Evolutionary conservation across 2,797 vertebrate species (phyloP).

Genomic region (Lithobates sylvaticus): DNA sequence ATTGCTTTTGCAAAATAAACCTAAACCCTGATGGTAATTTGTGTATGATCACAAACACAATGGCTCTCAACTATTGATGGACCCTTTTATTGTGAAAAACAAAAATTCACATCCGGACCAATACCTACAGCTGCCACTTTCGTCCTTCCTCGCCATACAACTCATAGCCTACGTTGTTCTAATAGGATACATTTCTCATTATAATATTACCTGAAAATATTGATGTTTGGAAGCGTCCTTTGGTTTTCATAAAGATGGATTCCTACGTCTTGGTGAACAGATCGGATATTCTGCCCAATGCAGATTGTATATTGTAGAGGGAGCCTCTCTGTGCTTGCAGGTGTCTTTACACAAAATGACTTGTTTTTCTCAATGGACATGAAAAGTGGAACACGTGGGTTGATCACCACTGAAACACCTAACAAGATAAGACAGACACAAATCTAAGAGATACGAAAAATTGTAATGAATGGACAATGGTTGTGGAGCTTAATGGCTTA

Average conservation of each 20-base stretch:
- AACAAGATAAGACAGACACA: not conserved
- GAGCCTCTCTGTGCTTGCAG: constrained; percentile 72
- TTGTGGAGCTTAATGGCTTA: too few relatives aligned
- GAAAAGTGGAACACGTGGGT: constrained; percentile 79
- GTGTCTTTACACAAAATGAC: constrained; percentile 86
- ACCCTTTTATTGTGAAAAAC: too few relatives aligned
- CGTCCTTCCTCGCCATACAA: too few relatives aligned
- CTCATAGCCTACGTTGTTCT: too few relatives aligned
- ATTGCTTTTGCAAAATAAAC: too few relatives aligned
- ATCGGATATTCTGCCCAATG: constrained; percentile 75
- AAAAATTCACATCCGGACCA: too few relatives aligned
- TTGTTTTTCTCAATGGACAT: constrained; percentile 81
- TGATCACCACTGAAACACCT: constrained; percentile 86
- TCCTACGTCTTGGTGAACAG: constrained; percentile 77
- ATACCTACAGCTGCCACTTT: too few relatives aligned
- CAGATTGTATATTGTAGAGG: constrained; percentile 87
- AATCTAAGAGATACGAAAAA: too few relatives aligned
- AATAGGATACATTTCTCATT: not conserved
- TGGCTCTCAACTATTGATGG: too few relatives aligned
- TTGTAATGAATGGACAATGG: too few relatives aligned
- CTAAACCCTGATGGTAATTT: too few relatives aligned
- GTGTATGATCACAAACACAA: too few relatives aligned
- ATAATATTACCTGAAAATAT: constrained; percentile 72
- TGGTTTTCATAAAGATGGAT: constrained; percentile 67
- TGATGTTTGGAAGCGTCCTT: constrained; percentile 77